Percentiles rank a stretch among this genome's conserved stretches.
These are phyloP conservation scores for Lithophane ornitopus DNA, from an alignment of 2,888 invertebrate genomes.

Conservation along the genomic window DNA sequence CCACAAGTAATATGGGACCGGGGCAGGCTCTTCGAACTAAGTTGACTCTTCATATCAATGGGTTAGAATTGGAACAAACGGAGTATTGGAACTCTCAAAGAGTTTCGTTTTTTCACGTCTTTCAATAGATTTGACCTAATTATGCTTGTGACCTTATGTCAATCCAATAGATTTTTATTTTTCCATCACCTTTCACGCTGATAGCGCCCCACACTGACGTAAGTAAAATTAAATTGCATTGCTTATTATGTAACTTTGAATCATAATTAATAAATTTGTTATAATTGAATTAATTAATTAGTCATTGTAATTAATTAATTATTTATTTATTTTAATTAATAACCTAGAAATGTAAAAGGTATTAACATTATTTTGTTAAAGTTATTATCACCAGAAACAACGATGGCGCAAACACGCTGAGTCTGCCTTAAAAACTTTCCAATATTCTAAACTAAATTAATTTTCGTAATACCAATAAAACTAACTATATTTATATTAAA, in stretches of 20 bases:
- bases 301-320: too few relatives aligned
- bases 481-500: slow-evolving; percentile 6
- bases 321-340: background rate
- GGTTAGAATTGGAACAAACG: background rate
- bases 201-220: background rate
- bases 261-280: background rate
- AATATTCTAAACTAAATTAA: slow-evolving; percentile 42
- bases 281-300: too few relatives aligned
- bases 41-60: background rate
- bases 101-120: background rate
- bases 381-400: slow-evolving; percentile 1
- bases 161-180: background rate
- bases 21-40: too few relatives aligned
- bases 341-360: background rate
- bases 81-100: background rate
- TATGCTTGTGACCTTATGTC: background rate
- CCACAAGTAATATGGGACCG: background rate
- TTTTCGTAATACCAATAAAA: slow-evolving; percentile 22
- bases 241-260: background rate
- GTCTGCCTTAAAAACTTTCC: slow-evolving; percentile 20
- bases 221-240: background rate
- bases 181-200: background rate
- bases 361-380: slow-evolving; percentile 3
- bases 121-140: too few relatives aligned
- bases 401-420: background rate